Conservation (phyloP, 2,113 vertebrate genomes). For the Daphoenositta chrysoptera region DNA sequence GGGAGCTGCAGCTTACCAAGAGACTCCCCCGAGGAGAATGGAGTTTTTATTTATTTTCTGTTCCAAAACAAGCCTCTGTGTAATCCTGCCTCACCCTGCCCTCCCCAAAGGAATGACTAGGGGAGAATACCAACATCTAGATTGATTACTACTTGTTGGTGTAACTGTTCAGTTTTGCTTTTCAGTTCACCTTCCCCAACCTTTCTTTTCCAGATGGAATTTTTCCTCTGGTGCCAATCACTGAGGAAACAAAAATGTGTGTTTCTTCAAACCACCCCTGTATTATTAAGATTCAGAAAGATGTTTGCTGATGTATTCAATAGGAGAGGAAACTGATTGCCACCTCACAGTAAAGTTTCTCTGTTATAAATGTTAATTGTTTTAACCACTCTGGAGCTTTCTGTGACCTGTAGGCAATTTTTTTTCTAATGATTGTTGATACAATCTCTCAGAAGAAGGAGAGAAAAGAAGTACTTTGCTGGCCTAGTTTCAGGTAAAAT, state of each 20-base stretch:
- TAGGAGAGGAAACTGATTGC: neutral
- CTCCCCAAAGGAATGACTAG: neutral
- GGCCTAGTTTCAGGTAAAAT: slow-evolving; percentile 52
- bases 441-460: neutral
- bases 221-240: neutral
- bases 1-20: neutral
- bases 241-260: neutral
- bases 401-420: neutral
- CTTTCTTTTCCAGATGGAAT: neutral
- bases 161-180: neutral
- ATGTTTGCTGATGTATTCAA: neutral
- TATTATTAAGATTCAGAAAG: neutral
- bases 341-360: neutral
- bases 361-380: slow-evolving; percentile 23
- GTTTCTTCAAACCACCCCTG: neutral
- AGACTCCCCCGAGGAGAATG: neutral
- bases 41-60: neutral
- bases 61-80: neutral
- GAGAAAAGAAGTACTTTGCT: neutral
- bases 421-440: neutral
- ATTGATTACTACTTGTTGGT: neutral
- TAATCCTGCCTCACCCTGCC: neutral
- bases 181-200: neutral
- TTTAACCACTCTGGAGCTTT: neutral
- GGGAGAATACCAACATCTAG: neutral